Evolutionary conservation across 2,113 vertebrate species (phyloP).

Genomic region (Marcusenius ussheri): DNA sequence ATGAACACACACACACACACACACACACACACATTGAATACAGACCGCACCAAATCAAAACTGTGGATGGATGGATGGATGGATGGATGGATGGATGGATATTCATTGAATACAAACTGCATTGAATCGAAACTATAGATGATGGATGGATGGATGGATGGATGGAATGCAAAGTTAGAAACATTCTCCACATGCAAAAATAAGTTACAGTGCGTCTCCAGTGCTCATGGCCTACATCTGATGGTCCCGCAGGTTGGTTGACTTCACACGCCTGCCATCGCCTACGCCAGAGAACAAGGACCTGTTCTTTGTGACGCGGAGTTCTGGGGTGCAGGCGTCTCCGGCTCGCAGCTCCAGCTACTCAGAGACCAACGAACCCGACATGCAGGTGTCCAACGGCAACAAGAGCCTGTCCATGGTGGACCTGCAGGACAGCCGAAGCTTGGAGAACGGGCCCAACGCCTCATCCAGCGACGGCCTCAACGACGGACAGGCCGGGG

Average conservation of each 20-base stretch:
- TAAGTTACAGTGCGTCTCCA: background rate
- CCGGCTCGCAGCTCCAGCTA: constrained; percentile 96
- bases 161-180: background rate
- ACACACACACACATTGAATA: background rate
- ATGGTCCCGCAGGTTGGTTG: constrained; percentile 74
- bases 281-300: constrained; percentile 99
- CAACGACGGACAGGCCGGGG: constrained; percentile 57
- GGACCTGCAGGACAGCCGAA: constrained; percentile 88
- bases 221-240: background rate
- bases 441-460: constrained; percentile 68
- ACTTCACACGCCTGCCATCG: constrained; percentile 96
- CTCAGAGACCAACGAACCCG: constrained; percentile 92
- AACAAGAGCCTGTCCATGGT: constrained; percentile 98
- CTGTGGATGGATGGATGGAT: background rate
- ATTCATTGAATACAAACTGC: background rate
- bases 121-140: background rate
- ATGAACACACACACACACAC: no score
- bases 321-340: constrained; percentile 86
- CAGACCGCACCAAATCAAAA: background rate
- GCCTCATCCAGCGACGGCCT: constrained; percentile 49
- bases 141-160: background rate
- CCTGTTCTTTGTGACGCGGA: constrained; percentile 97
- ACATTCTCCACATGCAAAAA: background rate
- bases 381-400: constrained; percentile 86
- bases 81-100: background rate